phyloP scores from a whole-genome alignment of 1,140 invertebrate genomes.

The Microplitis demolitor region DNA sequence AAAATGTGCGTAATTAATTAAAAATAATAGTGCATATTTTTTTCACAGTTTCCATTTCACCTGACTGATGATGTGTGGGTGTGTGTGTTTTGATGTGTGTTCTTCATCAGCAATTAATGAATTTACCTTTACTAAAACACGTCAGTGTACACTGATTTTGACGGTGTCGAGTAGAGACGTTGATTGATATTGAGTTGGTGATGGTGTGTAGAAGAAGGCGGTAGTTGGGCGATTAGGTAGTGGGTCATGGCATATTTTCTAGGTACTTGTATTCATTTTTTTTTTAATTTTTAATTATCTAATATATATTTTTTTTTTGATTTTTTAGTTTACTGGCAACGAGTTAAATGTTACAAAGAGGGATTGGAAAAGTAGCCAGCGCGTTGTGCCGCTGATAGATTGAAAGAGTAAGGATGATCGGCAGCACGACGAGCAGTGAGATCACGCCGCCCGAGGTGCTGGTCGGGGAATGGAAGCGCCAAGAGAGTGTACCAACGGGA shows the following conservation, averaged over 20 bases:
- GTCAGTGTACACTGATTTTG: conserved; percentile 49
- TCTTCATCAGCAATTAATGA: conserved; percentile 8
- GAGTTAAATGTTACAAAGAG: conserved; percentile 43
- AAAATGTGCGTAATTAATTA: no score
- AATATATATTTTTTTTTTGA: neutral
- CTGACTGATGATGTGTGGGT: neutral
- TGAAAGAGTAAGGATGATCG: conserved; percentile 65
- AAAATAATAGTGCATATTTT: no score
- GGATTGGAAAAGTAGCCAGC: conserved; percentile 85
- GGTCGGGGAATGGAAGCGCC: conserved; percentile 88
- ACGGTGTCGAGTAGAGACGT: conserved; percentile 40
- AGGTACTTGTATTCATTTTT: neutral
- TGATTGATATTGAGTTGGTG: conserved; percentile 12
- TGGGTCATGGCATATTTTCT: conserved; percentile 1
- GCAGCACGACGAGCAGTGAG: conserved; percentile 71
- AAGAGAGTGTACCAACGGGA: conserved; percentile 87
- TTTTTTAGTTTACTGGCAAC: conserved; percentile 5
- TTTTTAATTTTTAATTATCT: neutral
- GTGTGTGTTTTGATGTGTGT: neutral
- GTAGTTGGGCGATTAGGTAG: conserved; percentile 15
- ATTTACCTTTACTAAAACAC: conserved; percentile 59
- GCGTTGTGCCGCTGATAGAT: conserved; percentile 64
- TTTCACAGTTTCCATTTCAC: no score
- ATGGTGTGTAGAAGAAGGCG: conserved; percentile 7
- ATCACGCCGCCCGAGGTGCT: conserved; percentile 84